phyloP scores from a whole-genome alignment of 2,888 invertebrate genomes.

The Orthonychiurus folsomi region DNA sequence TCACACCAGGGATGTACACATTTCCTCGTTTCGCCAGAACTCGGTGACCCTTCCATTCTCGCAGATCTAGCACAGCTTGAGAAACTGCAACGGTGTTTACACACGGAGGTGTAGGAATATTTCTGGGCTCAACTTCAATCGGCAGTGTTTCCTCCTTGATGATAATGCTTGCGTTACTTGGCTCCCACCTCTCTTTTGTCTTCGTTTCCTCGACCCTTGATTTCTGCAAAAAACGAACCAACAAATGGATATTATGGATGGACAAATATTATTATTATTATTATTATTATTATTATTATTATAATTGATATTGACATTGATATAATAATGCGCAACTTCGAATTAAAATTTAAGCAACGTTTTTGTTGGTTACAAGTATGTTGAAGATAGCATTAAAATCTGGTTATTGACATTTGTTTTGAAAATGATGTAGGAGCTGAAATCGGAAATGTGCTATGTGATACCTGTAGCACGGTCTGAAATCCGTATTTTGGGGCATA shows the following conservation, averaged over 20 bases:
- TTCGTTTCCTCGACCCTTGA: neutral
- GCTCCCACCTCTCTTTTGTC: neutral
- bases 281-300: too few species aligned
- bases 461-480: conserved; percentile 37
- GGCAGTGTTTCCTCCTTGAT: neutral
- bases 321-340: too few species aligned
- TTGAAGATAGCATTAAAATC: too few species aligned
- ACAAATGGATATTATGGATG: neutral
- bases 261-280: neutral
- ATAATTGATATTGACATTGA: too few species aligned
- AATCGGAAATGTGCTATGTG: too few species aligned
- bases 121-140: conserved; percentile 4
- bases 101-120: neutral
- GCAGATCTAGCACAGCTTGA: conserved; percentile 57
- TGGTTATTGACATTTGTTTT: too few species aligned
- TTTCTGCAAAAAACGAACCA: conserved; percentile 2
- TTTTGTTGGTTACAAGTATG: too few species aligned
- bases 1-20: conserved; percentile 78
- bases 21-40: conserved; percentile 78
- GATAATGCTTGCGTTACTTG: neutral
- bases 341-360: too few species aligned
- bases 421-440: too few species aligned
- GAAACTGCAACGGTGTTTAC: neutral
- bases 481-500: conserved; percentile 31
- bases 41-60: conserved; percentile 86